These are phyloP conservation scores for Epirrhoe tristata DNA, from an alignment of 2,888 invertebrate genomes.

Conservation along the genomic window DNA sequence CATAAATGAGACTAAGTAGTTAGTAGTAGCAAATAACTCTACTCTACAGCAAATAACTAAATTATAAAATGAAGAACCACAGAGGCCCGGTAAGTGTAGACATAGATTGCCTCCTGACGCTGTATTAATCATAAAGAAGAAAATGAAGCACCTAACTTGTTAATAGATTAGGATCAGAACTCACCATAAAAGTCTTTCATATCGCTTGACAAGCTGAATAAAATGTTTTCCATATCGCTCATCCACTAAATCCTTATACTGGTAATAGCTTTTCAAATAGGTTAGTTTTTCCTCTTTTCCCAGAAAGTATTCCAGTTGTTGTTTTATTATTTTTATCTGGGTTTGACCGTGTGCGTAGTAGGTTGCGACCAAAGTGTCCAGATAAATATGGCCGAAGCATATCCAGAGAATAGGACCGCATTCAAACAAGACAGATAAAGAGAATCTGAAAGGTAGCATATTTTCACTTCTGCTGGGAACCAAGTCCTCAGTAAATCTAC, in stretches of 20 bases:
- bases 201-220: slow-evolving; percentile 52
- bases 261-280: not conserved
- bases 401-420: slow-evolving; percentile 46
- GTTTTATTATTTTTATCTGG: slow-evolving; percentile 59
- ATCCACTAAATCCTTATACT: slow-evolving; percentile 48
- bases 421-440: slow-evolving; percentile 46
- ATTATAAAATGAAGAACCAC: no score
- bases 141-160: no score
- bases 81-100: no score
- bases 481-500: no score
- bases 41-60: no score
- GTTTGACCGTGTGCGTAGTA: slow-evolving; percentile 57
- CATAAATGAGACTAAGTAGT: no score
- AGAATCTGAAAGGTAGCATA: slow-evolving; percentile 48
- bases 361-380: slow-evolving; percentile 53
- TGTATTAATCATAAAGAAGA: no score
- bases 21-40: no score
- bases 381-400: slow-evolving; percentile 52
- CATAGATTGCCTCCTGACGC: no score
- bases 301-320: slow-evolving; percentile 53
- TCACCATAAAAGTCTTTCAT: slow-evolving; percentile 56
- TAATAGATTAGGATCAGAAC: no score
- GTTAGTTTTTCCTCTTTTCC: slow-evolving; percentile 24
- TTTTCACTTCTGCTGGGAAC: not conserved
- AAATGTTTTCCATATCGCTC: slow-evolving; percentile 45